Percentiles rank a stretch among this genome's conserved stretches.
These are phyloP conservation scores for Ariolimax columbianus DNA, from an alignment of 2,888 invertebrate genomes.

Conservation along the genomic window DNA sequence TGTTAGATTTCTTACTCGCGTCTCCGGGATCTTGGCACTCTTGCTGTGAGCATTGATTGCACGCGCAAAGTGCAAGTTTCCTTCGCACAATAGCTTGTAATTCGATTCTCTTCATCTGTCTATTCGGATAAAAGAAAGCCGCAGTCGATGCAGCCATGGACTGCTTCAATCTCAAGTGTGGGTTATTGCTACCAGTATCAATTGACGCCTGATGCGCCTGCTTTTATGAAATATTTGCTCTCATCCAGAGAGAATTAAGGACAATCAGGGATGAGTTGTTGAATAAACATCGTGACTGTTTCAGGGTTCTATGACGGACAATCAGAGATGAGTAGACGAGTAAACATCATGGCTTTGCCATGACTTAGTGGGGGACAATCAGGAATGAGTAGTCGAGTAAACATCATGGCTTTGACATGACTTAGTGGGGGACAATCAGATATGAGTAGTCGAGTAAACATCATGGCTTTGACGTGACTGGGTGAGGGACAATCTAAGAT, in stretches of 20 bases:
- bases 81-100: conserved; percentile 24
- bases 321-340: no score
- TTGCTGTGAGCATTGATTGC: conserved; percentile 31
- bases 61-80: conserved; percentile 29
- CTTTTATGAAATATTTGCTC: conserved; percentile 20
- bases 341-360: no score
- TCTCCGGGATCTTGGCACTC: not conserved
- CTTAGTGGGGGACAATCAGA: no score
- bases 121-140: not conserved
- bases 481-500: no score
- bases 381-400: no score
- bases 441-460: no score
- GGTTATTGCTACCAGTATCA: conserved; percentile 3
- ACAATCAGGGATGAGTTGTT: conserved; percentile 10
- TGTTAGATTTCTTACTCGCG: not conserved
- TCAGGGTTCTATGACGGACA: no score
- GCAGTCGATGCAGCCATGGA: conserved; percentile 19
- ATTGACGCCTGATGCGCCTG: not conserved
- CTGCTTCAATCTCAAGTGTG: conserved; percentile 1
- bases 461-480: no score
- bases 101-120: conserved; percentile 24
- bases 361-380: no score
- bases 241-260: not conserved
- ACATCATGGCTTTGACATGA: no score
- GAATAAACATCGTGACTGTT: not conserved